Evolutionary conservation across 1,140 invertebrate genomes (phyloP), one percentile per base, ranked within the genome.

Genomic region (Aphaenogaster ashmeadi): DNA sequence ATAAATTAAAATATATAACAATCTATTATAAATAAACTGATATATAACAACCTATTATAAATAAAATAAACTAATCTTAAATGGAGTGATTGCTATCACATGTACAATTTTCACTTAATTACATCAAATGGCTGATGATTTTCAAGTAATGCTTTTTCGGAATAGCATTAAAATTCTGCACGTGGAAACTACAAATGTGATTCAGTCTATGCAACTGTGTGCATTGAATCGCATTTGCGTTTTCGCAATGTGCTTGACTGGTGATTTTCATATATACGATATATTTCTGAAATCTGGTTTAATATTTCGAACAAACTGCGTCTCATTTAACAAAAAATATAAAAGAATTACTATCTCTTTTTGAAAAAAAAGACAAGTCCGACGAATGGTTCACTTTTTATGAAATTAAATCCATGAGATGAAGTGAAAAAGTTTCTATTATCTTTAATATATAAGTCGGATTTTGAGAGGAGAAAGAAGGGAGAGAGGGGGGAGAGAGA

Each of bases 131-230:
- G 8, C 18, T 54, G n/a, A 74, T 41, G 11, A 41, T 77, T 27
- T 77, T 8, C n/a, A 64, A 33, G 13, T n/a, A 15, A 62, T 1
- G 8, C 62, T 78, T 62, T 52, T 9, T 62, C 38, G 41, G 21
- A 58, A 72, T 33, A 50, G 4, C 27, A 41, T 60, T 79, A 64
- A 79, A 79, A 67, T 52, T 79, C 9, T 66, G 38, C 41, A 66
- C 44, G 41, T 64, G n/a, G 13, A 75, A 75, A 38, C 74, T 60
- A 54, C 15, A 44, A 47, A 75, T 41, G 13, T 47, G 41, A 54
- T 38, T 27, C 33, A 41, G 21, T 79, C 33, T 4, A 41, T 80
- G 36, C 47, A 44, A 67, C 11, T 66, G 44, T 66, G 44, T 33
- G 33, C 44, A 36, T 67, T 52, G 77, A 67, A 80, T 80, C 11